Conservation (phyloP, 1,140 invertebrate species). For the Ectropis grisescens region DNA sequence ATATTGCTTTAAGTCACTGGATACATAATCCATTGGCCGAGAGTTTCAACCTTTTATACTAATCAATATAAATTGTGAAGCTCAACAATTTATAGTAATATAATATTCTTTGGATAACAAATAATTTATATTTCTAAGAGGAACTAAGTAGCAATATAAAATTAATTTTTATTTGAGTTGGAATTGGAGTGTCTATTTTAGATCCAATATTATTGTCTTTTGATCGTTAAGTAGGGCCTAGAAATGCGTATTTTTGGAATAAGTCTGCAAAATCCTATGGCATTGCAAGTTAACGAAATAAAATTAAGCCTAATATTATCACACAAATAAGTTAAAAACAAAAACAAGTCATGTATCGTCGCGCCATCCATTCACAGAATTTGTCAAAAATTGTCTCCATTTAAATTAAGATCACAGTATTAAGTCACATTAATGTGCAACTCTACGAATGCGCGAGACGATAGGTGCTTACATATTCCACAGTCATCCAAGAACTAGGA, state of each 20-base stretch:
- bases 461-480: constrained; percentile 61
- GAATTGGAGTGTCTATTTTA: constrained; percentile 5
- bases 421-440: constrained; percentile 66
- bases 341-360: constrained; percentile 47
- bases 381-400: constrained; percentile 61
- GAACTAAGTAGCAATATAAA: constrained; percentile 60
- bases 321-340: constrained; percentile 59
- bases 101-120: constrained; percentile 68
- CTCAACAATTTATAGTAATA: constrained; percentile 52
- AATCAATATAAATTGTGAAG: constrained; percentile 37
- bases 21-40: constrained; percentile 33
- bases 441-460: constrained; percentile 53
- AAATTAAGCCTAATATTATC: constrained; percentile 58
- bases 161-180: constrained; percentile 25
- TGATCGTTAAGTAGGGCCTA: constrained; percentile 22
- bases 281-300: constrained; percentile 44
- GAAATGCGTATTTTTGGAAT: constrained; percentile 54
- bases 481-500: constrained; percentile 55
- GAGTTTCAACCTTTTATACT: constrained; percentile 31
- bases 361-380: constrained; percentile 48
- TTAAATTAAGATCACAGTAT: constrained; percentile 70
- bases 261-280: constrained; percentile 42
- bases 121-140: constrained; percentile 63
- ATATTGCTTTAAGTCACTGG: constrained; percentile 52
- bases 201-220: constrained; percentile 11